Evolutionary conservation across 1,140 invertebrate genomes (phyloP).

Genomic region (Pseudachorutes palmiensis): DNA sequence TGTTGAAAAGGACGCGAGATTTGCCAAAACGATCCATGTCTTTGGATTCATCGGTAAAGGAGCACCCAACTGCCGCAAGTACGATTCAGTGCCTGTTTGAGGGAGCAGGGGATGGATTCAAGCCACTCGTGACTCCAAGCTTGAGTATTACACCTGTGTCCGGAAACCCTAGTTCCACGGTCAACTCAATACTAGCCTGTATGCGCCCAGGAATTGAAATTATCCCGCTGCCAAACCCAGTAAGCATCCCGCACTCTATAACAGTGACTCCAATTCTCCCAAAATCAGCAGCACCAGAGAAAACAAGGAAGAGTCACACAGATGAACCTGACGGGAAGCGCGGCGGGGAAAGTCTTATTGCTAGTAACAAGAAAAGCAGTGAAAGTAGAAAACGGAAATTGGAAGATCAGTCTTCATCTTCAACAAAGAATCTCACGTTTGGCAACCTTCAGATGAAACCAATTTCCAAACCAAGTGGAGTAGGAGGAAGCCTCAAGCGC

Average conservation of each 20-base stretch:
- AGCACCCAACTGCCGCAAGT: not conserved
- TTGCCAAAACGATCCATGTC: slow-evolving; percentile 32
- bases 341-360: not conserved
- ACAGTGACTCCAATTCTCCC: slow-evolving; percentile 66
- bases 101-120: slow-evolving; percentile 13
- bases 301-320: not conserved
- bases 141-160: slow-evolving; percentile 70
- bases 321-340: not conserved
- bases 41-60: slow-evolving; percentile 22
- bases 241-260: slow-evolving; percentile 63
- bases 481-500: not conserved
- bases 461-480: not conserved
- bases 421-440: not conserved
- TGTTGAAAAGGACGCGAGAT: not conserved
- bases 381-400: not conserved
- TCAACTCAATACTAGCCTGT: slow-evolving; percentile 55
- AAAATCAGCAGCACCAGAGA: slow-evolving; percentile 40
- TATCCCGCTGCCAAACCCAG: slow-evolving; percentile 59
- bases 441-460: not conserved
- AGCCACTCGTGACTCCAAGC: slow-evolving; percentile 54
- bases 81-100: not conserved
- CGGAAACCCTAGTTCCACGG: slow-evolving; percentile 43
- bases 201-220: slow-evolving; percentile 69
- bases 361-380: not conserved
- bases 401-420: not conserved